Conservation (phyloP, 2,113 vertebrate species). For the Recurvirostra avosetta region DNA sequence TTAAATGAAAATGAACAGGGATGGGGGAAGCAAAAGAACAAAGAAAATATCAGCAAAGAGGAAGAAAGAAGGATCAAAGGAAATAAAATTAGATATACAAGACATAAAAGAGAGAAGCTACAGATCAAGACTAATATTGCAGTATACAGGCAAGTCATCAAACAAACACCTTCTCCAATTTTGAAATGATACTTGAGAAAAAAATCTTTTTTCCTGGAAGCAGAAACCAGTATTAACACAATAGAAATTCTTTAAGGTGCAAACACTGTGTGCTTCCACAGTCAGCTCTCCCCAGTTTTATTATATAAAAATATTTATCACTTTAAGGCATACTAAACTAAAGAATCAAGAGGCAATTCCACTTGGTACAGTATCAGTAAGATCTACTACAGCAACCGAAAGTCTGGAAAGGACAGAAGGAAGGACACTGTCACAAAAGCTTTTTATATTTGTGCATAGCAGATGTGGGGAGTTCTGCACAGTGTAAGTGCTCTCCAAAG, state of each 20-base stretch:
- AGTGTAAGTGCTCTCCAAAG: neutral
- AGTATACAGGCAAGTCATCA: neutral
- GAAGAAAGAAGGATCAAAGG: constrained; percentile 42
- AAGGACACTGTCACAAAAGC: neutral
- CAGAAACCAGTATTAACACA: neutral
- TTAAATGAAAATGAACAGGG: constrained; percentile 4
- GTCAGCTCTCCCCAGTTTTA: neutral
- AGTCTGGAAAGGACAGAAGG: neutral
- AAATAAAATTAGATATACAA: constrained; percentile 38
- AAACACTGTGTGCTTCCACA: neutral
- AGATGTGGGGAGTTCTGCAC: neutral
- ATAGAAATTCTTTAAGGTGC: neutral
- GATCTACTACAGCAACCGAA: neutral
- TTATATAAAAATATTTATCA: neutral
- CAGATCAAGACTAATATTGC: constrained; percentile 1
- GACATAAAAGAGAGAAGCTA: constrained; percentile 10
- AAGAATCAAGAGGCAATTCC: neutral
- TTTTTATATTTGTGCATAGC: neutral
- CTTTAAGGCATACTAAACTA: neutral
- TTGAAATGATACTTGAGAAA: neutral
- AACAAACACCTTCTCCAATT: neutral
- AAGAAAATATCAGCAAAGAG: constrained; percentile 4
- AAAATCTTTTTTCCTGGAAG: neutral
- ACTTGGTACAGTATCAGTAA: neutral
- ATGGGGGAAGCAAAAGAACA: neutral